Evolutionary conservation across 2,113 vertebrate genomes (phyloP).

Genomic region (Campylorhamphus procurvoides): DNA sequence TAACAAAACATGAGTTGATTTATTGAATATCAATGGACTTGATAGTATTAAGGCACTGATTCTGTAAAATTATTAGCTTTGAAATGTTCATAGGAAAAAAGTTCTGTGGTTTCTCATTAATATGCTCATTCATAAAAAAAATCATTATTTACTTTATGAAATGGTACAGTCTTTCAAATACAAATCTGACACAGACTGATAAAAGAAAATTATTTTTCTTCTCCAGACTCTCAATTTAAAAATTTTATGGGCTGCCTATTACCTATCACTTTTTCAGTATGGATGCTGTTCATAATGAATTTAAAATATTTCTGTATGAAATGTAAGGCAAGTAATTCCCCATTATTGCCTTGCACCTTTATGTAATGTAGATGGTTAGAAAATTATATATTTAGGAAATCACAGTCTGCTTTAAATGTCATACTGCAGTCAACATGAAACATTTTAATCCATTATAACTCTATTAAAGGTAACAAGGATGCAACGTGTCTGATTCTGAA

Average conservation of each 20-base stretch:
- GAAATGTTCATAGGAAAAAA: not conserved
- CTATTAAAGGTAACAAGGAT: conserved; percentile 56
- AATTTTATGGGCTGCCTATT: not conserved
- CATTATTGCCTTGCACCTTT: not conserved
- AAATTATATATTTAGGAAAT: conserved; percentile 59
- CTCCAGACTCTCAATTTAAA: not conserved
- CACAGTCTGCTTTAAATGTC: conserved; percentile 53
- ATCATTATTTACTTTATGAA: not conserved
- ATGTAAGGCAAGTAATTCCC: conserved; percentile 14
- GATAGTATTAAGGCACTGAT: not conserved
- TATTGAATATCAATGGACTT: not conserved
- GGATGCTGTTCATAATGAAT: not conserved
- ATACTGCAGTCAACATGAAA: conserved; percentile 51
- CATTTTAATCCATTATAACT: conserved; percentile 58
- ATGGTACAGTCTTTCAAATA: not conserved
- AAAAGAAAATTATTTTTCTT: not conserved
- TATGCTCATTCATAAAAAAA: not conserved
- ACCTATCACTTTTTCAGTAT: not conserved
- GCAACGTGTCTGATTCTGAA: conserved; percentile 11
- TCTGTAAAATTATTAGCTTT: not conserved
- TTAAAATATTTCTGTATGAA: not conserved
- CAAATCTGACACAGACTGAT: not conserved
- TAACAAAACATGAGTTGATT: not conserved
- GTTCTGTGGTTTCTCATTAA: not conserved
- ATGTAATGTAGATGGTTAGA: conserved; percentile 4